Evolutionary conservation across 2,797 vertebrate species (phyloP), one percentile per base, ranked within the genome.

Genomic region (Arrhamphus sclerolepis): DNA sequence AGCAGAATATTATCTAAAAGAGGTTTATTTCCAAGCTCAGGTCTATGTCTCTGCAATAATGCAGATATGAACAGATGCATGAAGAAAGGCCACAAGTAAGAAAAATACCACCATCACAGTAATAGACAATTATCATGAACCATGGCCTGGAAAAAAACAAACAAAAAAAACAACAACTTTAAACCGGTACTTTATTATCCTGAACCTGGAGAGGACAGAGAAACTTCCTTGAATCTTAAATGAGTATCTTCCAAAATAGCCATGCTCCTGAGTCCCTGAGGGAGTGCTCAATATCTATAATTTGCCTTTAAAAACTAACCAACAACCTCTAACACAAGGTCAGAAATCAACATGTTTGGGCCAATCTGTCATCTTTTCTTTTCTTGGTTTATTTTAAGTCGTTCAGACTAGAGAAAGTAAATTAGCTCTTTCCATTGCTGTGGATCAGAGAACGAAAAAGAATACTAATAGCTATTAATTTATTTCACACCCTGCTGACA

Each of bases 1-100:
- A 80, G 55, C 54, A 53, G 58, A 75, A 65, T 43, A 66, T 82
- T 62, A 56, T 77, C 80, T 84, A 83, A 86, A 88, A n/a, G n/a
- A n/a, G n/a, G n/a, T n/a, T 72, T 74, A 74, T 88, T 82, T 78
- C 63, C 74, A 81, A 66, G 53, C 70, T 66, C 56, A 20, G 58
- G 66, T 69, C 52, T 58, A n/a, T n/a, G n/a, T n/a, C n/a, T n/a
- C 41, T 61, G 49, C 70, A 29, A 85, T 73, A 55, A 70, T 73
- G 40, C 28, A 60, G 59, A 72, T 29, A 74, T 72, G 48, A 80
- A 70, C 54, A 66, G 34, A 57, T 62, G 24, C 51, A 16, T 43
- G 40, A 56, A 58, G 19, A 72, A 74, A 68, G 24, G 54, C 34
- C 63, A 64, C 62, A 46, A 66, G 59, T 40, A 46, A 54, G 49